Percentiles rank a stretch among this genome's conserved stretches.
Conservation (phyloP, 2,113 vertebrate species). For the Talpa occidentalis region DNA sequence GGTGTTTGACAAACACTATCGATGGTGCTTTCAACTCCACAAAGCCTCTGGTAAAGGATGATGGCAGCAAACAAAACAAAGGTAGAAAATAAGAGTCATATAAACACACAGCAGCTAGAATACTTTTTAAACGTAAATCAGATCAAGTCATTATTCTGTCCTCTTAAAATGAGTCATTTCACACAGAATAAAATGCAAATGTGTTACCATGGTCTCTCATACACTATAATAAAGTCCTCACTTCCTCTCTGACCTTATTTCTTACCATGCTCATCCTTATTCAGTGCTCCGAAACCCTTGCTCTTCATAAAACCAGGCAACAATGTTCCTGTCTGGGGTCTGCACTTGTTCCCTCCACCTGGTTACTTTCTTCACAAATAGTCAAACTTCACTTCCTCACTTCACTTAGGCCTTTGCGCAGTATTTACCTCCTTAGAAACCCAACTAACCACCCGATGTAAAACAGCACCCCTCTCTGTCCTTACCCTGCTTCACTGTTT, state of each 20-base stretch:
- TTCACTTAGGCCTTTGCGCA: neutral
- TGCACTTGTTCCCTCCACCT: neutral
- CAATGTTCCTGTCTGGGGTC: neutral
- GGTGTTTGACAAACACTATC: neutral
- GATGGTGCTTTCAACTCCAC: neutral
- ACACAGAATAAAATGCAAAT: slow-evolving; percentile 14
- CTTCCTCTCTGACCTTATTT: neutral
- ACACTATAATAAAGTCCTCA: neutral
- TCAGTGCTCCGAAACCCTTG: neutral
- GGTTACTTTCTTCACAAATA: neutral
- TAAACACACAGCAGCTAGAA: neutral
- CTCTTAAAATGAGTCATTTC: neutral
- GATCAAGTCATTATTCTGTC: neutral
- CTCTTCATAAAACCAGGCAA: neutral
- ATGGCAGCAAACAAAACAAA: neutral
- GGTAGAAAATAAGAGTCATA: neutral
- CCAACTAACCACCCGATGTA: neutral
- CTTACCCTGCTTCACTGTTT: neutral
- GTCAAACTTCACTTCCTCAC: neutral
- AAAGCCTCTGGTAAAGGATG: slow-evolving; percentile 12
- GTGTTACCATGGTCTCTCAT: neutral
- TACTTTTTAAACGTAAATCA: slow-evolving; percentile 37
- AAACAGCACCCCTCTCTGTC: neutral
- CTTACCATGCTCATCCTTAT: neutral
- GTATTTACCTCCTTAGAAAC: neutral